Evolutionary conservation across 1,140 invertebrate genomes (phyloP), one percentile per base, ranked within the genome.

Genomic region (Onthophagus taurus): DNA sequence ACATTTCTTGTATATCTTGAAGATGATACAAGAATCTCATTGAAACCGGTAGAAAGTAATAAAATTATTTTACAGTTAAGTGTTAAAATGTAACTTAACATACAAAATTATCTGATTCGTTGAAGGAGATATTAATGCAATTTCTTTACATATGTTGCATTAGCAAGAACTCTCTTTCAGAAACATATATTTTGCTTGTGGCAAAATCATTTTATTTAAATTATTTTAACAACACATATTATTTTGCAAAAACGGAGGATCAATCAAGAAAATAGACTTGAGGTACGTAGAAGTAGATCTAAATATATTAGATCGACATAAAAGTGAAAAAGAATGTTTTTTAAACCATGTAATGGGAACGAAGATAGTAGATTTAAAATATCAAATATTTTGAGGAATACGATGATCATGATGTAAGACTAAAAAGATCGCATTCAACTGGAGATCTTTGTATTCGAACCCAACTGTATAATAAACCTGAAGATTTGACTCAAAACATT

Each of bases 311-410:
- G 42, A n/a, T n/a, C 20, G 39, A 16, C 31, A 30, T 14, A 46
- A 53, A 24, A 24, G 33, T 8, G 52, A 53, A n/a, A 48, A 36
- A 13, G 58, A 57, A 9, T 46, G 52, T 50, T 62, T 9, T 61
- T 62, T 38, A 52, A 54, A 29, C 56, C 60, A 2, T 58, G 54
- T 26, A 58, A 52, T 30, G 59, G 58, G 3, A 63, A 63, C 30
- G 68, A 71, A 52, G 71, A 73, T 51, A 70, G 71, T 1, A 58
- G 67, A 18, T 73, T 73, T 54, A 61, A 69, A 51, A 71, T 72
- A 43, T 67, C 70, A 53, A 53, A 14, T 61, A 67, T 42, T 51
- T 57, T 5, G 64, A 64, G 20, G 60, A 66, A 14, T 63, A 59
- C 17, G 59, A 62, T 24, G 54, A 57, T 9, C 55, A 58, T 19